Evolutionary conservation across 2,888 invertebrate species (phyloP).

Genomic region (Melanostoma mellinum): DNA sequence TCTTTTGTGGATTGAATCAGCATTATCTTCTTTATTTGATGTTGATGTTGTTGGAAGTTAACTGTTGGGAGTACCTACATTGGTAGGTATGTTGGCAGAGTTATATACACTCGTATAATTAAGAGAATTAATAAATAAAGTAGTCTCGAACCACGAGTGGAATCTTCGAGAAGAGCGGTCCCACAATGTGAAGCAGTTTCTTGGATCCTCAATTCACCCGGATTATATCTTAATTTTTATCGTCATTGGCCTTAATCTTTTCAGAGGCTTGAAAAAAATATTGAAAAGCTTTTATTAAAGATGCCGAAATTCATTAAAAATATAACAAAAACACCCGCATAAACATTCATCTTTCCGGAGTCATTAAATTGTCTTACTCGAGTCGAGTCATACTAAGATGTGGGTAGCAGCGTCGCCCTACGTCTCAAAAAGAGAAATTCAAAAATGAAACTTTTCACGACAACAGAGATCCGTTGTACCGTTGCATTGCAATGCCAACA

Average conservation of each 20-base stretch:
- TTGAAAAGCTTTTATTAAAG: neutral
- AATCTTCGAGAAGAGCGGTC: too few relatives aligned
- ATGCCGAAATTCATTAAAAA: slow-evolving; percentile 48
- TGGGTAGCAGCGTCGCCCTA: neutral
- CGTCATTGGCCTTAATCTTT: too few relatives aligned
- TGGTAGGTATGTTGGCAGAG: too few relatives aligned
- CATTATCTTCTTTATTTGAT: neutral
- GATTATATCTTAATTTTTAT: too few relatives aligned
- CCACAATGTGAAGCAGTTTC: too few relatives aligned
- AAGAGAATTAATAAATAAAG: too few relatives aligned
- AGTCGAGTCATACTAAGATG: too few relatives aligned
- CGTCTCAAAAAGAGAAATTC: neutral
- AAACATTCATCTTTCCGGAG: slow-evolving; percentile 35
- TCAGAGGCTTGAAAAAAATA: slow-evolving; percentile 3
- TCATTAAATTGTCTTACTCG: slow-evolving; percentile 21
- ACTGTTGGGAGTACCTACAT: too few relatives aligned
- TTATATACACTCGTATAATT: too few relatives aligned
- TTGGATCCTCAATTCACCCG: too few relatives aligned
- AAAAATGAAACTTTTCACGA: slow-evolving; percentile 10
- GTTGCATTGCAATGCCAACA: slow-evolving; percentile 24
- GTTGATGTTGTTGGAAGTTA: too few relatives aligned
- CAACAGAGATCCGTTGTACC: neutral
- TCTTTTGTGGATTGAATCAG: neutral
- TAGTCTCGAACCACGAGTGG: too few relatives aligned
- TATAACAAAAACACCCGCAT: slow-evolving; percentile 37